phyloP scores from a whole-genome alignment of 2,797 vertebrate species.

The Danio albolineatus region DNA sequence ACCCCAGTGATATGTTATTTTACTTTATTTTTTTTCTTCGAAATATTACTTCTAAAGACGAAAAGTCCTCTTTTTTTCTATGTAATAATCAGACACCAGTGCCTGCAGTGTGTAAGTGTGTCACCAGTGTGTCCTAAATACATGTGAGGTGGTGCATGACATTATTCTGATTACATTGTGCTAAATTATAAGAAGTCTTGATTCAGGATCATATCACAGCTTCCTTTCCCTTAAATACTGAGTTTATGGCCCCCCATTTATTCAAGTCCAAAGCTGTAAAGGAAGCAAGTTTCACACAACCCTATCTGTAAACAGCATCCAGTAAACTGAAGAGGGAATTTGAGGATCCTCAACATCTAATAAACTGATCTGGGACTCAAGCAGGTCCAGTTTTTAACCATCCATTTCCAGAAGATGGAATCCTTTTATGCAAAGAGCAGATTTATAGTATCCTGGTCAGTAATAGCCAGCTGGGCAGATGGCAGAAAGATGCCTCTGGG shows the following conservation, averaged over 20 bases:
- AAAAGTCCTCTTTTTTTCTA: too few species aligned
- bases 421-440: neutral
- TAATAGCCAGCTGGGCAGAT: neutral
- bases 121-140: constrained; percentile 13
- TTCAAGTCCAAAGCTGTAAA: neutral
- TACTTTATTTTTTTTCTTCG: too few species aligned
- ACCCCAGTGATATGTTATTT: too few species aligned
- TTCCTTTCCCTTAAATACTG: neutral
- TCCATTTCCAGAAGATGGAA: constrained; percentile 7
- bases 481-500: neutral
- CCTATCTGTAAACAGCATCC: neutral
- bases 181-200: neutral
- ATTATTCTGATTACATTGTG: neutral
- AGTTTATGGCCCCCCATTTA: neutral
- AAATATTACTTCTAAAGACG: too few species aligned
- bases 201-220: neutral
- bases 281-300: constrained; percentile 29
- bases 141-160: neutral
- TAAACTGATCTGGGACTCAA: constrained; percentile 3
- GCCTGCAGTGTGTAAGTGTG: constrained; percentile 29
- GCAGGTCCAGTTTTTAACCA: neutral
- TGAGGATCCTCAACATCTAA: neutral
- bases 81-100: constrained; percentile 14
- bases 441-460: constrained; percentile 14
- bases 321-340: neutral